Conservation (phyloP, 2,797 vertebrate genomes). For the Poecile montanus region DNA sequence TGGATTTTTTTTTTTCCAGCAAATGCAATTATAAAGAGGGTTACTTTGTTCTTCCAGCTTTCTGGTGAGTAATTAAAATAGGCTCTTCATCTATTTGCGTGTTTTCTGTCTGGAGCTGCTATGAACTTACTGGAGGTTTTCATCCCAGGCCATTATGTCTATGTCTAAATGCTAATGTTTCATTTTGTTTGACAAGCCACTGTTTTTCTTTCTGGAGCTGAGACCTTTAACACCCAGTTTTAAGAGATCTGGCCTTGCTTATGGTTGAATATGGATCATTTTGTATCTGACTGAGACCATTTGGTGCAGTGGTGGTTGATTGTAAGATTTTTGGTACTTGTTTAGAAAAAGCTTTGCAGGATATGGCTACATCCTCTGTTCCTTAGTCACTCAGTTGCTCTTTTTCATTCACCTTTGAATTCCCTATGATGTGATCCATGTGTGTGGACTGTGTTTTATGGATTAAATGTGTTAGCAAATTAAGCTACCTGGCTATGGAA, state of each 20-base stretch:
- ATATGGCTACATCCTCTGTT: not conserved
- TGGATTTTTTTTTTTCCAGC: not conserved
- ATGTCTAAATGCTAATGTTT: not conserved
- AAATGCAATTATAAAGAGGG: not conserved
- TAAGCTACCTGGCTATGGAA: slow-evolving; percentile 30
- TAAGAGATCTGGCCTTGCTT: not conserved
- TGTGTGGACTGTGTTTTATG: slow-evolving; percentile 50
- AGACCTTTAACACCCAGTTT: not conserved
- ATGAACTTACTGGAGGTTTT: not conserved
- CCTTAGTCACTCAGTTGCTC: not conserved
- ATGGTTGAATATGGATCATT: not conserved
- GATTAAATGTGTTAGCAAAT: slow-evolving; percentile 50
- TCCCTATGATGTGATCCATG: slow-evolving; percentile 32
- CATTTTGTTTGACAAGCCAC: not conserved
- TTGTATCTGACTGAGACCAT: not conserved
- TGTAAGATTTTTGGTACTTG: not conserved
- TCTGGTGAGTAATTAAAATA: not conserved
- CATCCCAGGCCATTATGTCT: not conserved
- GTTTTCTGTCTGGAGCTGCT: not conserved
- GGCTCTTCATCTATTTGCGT: not conserved
- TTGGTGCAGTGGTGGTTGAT: not conserved
- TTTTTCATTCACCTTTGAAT: slow-evolving; percentile 35
- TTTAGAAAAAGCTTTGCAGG: not conserved
- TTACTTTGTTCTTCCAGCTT: not conserved
- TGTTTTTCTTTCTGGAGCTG: not conserved